Evolutionary conservation across 2,888 invertebrate genomes (phyloP), one percentile per base, ranked within the genome.

Genomic region (Drosophila birchii): DNA sequence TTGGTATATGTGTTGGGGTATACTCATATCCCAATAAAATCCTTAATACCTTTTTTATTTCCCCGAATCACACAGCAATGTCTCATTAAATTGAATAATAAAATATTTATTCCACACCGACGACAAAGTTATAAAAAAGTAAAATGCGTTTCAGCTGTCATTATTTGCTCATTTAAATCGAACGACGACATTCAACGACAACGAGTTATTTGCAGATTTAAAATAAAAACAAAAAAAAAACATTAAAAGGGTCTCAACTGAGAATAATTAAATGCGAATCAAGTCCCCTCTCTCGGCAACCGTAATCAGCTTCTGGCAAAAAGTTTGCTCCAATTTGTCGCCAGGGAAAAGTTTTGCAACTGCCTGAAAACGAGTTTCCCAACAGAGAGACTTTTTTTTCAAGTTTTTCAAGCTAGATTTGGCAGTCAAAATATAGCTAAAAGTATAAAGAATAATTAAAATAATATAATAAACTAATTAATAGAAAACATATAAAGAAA

Each of bases 241-340:
- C 68, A 75, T 57, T 66, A 51, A 51, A 51, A 34, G 51, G 51
- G 51, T 64, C 73, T 73, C 70, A 80, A 88, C 86, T 86, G 80
- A 80, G 75, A 60, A 83, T 83, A 86, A 86, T 84, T 88, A 84
- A 88, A 86, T 70, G 76, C 73, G 80, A 83, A 83, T 83, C 88
- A 80, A 64, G 66, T 34, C 34, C 26, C 49, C 49, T 26, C 8
- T 23, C 12, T 43, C 4, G 8, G 16, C 20, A 43, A 36, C 34
- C 64, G 64, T 64, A 64, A 64, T 64, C 64, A 44, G 64, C 66
- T 64, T 51, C 34, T 34, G 64, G n/a, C 12, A n/a, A 29, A 36
- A 66, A 64, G 38, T 34, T 66, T 66, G 9, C 45, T 12, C n/a
- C 29, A 66, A 66, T 66, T 66, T 66, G 67, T 51, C 43, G 43